Evolutionary conservation across 2,888 invertebrate genomes (phyloP), one percentile per base, ranked within the genome.

Genomic region (Caradrina clavipalpis): DNA sequence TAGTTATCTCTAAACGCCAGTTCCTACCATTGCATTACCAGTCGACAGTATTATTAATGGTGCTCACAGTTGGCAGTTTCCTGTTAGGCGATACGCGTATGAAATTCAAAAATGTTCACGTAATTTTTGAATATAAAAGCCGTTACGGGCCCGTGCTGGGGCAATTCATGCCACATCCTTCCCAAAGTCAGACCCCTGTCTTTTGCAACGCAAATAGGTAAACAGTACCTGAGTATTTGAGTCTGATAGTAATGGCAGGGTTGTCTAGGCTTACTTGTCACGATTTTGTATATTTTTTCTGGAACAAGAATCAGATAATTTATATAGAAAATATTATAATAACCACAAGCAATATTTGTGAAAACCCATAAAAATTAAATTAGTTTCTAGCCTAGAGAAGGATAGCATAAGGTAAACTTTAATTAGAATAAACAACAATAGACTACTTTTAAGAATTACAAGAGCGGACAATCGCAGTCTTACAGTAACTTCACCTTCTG

Each of bases 41-140:
- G 65, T 56, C 65, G n/a, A 56, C 78, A 78, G 49, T 35, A 81
- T 65, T 81, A 72, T 66, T 62, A 66, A 78, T 78, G 76, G 19
- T 71, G 53, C 58, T 68, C 63, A 69, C 70, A 83, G 69, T 78
- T 74, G 59, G 74, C 72, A 67, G 72, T 71, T 83, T 85, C 78
- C 83, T 85, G 75, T 76, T 74, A 64, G 58, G 51, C 54, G 62
- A 69, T 81, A 83, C 76, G 84, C 85, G 69, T 69, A 73, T 72
- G 61, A 83, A 78, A 83, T 85, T 60, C 54, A 69, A 83, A 77
- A 74, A 60, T 51, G 31, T 45, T 45, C 65, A 78, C 78, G 78
- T 78, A 65, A 10, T 65, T 71, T 71, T 77, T 58, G 19, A 59
- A 82, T 73, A 73, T 57, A 56, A 55, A 73, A 73, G 53, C 63